Conservation (phyloP, 2,888 invertebrate species). For the Morpho achilles region DNA sequence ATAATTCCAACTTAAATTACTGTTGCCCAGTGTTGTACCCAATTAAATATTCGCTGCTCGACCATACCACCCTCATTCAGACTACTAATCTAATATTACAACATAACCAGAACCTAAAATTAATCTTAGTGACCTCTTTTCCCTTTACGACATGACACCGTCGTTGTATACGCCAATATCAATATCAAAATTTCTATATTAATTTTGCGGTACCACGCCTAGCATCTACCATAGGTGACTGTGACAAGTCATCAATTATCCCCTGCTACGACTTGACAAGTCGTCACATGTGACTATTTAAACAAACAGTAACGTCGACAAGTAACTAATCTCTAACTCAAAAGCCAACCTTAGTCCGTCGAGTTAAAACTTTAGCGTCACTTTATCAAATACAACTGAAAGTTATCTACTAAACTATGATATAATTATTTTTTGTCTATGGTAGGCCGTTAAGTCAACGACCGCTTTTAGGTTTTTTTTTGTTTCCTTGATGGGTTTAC, state of each 20-base stretch:
- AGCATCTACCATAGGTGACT: conserved; percentile 29
- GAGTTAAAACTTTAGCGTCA: conserved; percentile 1
- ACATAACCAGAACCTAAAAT: too few species aligned
- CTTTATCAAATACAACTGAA: neutral
- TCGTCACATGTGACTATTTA: conserved; percentile 43
- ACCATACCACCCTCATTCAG: too few species aligned
- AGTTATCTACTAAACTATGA: conserved; percentile 17
- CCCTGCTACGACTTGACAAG: conserved; percentile 48
- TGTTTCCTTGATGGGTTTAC: conserved; percentile 19
- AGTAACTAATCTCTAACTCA: conserved; percentile 2
- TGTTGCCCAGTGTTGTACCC: too few species aligned
- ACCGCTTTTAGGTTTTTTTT: conserved; percentile 19
- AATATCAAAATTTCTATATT: conserved; percentile 14
- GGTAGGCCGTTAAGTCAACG: conserved; percentile 28
- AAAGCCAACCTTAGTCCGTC: conserved; percentile 15
- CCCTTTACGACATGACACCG: too few species aligned
- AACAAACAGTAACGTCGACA: conserved; percentile 26
- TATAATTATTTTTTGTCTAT: conserved; percentile 28
- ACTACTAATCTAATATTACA: too few species aligned
- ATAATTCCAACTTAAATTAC: too few species aligned
- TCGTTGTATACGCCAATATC: neutral
- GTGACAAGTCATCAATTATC: conserved; percentile 55
- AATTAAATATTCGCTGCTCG: too few species aligned
- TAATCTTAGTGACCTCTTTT: too few species aligned
- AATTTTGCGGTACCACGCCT: conserved; percentile 19